Base-by-base conservation (phyloP, 2,113 vertebrate genomes). In the Melanerpes formicivorus region DNA sequence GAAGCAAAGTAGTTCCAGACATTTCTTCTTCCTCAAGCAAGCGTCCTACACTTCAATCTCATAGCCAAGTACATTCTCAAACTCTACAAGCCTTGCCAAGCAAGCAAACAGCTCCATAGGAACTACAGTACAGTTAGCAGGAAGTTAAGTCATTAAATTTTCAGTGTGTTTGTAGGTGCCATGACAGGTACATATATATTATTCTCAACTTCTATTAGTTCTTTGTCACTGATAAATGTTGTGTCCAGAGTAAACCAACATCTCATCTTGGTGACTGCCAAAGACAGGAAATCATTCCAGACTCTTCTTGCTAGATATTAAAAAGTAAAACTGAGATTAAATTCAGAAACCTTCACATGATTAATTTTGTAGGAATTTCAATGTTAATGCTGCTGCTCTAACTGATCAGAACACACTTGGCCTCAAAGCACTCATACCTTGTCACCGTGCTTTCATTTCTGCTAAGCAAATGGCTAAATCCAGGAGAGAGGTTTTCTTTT, bases 401-500 rank as follows among this genome's bases (percentile, higher is more conserved):
- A 32, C 58, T 1, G 2, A 15, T n/a, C 63, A 93, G 87, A 92
- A 70, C 87, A 74, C 69, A 66, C 9, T 0, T 64, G 23, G 2
- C 29, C 46, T 60, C 66, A 18, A 17, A 88, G 64, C 26, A 70
- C 66, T 17, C 16, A 10, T 96, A 99, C 99, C 98, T 98, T 52
- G 96, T 97, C 67, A 97, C 90, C 65, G 96, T 96, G 95, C 98
- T 98, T 84, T 99, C 98, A 27, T 98, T 98, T 95, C 96, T 97
- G 48, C 97, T 98, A 90, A 99, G 96, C 55, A 97, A 96, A 86
- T 98, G 98, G 93, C 98, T 98, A 56, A 99, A 99, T 18, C 98
- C 99, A 17, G 98, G 99, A 86, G 99, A 99, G 87, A 98, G 97
- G 91, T 99, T 99, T 93, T 99, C 99, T n/a, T 97, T 98, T 4